Evolutionary conservation across 2,797 vertebrate genomes (phyloP), one percentile per base, ranked within the genome.

Genomic region (Coregonus sp.): DNA sequence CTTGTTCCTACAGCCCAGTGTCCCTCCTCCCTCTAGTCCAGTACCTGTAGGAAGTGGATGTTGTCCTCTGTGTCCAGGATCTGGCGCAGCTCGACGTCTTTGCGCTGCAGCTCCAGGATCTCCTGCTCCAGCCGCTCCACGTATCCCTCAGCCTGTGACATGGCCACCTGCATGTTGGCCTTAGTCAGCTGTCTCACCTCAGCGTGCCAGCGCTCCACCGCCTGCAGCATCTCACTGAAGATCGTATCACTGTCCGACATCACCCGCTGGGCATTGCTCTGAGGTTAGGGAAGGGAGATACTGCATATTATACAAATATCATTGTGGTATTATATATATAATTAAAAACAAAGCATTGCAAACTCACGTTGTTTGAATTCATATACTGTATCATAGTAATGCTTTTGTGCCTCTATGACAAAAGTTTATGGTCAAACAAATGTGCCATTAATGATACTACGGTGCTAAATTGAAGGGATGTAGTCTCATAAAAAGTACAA

Each of bases 101-200:
- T 81, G 4, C 89, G 92, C 78, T 95, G 94, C 63, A 97, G 91
- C 81, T 95, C 94, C 77, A 91, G 81, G 4, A 96, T 94, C 89
- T 96, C 96, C 82, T 94, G 93, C 83, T 95, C 94, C 85, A 96
- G 87, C 0, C 95, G 95, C n/a, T 95, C 94, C 82, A 96, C 78
- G 47, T 97, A 94, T 70, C 95, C 90, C 4, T 91, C 87, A 0
- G 93, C 93, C 88, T 95, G 92, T 1, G 90, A 84, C 93, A 95
- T 93, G 9, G 93, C 92, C 0, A 93, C 77, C 77, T 94, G 93
- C 90, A 95, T 90, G 82, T 95, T 95, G 77, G 94, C 86, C 80
- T 83, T 90, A 76, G 95, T 94, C 87, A 95, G 91, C 87, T 95
- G 93, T 70, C 86, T 83, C 79, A 94, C 91, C 86, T 95, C 94